Conservation (phyloP, 2,113 vertebrate species). For the Dipodomys spectabilis region DNA sequence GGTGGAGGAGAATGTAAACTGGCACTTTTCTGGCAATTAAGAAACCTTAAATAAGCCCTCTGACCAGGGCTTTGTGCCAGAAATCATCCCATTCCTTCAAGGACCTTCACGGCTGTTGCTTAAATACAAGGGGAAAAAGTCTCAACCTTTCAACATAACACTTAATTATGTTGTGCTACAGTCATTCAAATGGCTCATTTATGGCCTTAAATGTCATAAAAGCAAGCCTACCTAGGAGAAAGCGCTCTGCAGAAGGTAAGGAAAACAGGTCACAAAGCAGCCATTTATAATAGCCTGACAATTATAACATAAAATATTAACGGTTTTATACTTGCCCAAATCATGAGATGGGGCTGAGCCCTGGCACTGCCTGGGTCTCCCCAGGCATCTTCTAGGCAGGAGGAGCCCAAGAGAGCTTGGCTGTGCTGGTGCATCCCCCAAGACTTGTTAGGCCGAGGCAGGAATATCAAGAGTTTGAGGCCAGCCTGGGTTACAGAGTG, state of each 20-base stretch:
- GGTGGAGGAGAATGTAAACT: background rate
- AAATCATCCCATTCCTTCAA: background rate
- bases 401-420: background rate
- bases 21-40: background rate
- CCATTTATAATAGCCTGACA: slow-evolving; percentile 13
- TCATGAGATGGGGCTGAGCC: background rate
- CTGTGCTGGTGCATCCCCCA: background rate
- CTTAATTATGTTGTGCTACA: background rate
- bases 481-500: too few relatives aligned
- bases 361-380: background rate
- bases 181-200: background rate
- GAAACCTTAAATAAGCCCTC: background rate
- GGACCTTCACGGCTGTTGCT: background rate
- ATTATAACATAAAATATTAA: slow-evolving; percentile 63
- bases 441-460: background rate
- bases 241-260: background rate
- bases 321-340: slow-evolving; percentile 22
- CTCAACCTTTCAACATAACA: slow-evolving; percentile 26
- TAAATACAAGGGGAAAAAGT: background rate
- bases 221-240: slow-evolving; percentile 28
- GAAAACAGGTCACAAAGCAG: background rate
- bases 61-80: background rate
- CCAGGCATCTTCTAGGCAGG: background rate
- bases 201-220: slow-evolving; percentile 9
- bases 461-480: background rate